Evolutionary conservation across 2,888 invertebrate species (phyloP).

Genomic region (Tipula confusa): DNA sequence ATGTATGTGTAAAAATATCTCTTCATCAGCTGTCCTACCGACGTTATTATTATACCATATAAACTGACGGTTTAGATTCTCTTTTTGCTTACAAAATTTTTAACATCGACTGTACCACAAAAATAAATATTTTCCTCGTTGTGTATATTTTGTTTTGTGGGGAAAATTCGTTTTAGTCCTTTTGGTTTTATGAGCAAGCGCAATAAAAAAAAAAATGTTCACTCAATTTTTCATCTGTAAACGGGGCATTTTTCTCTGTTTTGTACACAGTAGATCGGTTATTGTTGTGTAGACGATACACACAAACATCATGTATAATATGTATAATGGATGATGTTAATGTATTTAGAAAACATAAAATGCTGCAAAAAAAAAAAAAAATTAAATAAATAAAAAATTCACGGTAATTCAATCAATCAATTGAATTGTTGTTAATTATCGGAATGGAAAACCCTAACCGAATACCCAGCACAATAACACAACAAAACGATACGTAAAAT

Average conservation of each 20-base stretch:
- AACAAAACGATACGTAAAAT: not conserved
- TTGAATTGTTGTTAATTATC: not conserved
- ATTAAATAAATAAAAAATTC: not conserved
- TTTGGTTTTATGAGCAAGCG: not conserved
- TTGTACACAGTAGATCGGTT: not conserved
- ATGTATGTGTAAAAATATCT: not conserved
- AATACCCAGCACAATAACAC: not conserved
- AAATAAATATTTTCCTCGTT: not conserved
- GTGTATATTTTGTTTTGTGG: not conserved
- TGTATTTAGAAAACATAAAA: not conserved
- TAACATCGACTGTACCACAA: not conserved
- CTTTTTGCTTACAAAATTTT: no score
- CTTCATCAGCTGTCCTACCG: slow-evolving; percentile 14
- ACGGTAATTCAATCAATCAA: not conserved
- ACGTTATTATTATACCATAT: not conserved
- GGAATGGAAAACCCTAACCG: not conserved
- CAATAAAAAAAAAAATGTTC: not conserved
- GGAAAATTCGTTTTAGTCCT: not conserved
- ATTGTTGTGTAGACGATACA: not conserved
- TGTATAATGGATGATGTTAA: not conserved
- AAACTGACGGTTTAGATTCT: no score
- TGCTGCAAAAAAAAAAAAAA: not conserved
- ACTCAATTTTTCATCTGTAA: not conserved
- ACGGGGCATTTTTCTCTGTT: not conserved
- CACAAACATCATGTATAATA: not conserved